Evolutionary conservation across 2,888 invertebrate species (phyloP).

Genomic region (Lycophotia porphyrea): DNA sequence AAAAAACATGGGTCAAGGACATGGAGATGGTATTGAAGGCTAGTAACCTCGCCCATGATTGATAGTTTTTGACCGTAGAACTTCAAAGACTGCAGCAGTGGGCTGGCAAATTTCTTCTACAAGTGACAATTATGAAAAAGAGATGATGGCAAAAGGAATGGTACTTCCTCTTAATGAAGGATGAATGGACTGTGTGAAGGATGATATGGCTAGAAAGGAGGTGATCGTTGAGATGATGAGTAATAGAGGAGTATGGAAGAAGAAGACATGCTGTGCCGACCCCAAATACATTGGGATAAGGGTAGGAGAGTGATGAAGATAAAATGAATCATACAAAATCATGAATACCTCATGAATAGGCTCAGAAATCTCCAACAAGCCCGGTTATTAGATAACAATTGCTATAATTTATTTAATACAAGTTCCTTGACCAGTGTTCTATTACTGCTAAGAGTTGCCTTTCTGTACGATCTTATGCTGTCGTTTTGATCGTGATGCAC

Average conservation of each 20-base stretch:
- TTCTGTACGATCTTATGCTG: constrained; percentile 32
- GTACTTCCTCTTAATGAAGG: too few relatives aligned
- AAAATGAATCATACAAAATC: background rate
- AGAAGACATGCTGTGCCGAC: too few relatives aligned
- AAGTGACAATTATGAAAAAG: background rate
- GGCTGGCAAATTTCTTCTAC: background rate
- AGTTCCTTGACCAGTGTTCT: background rate
- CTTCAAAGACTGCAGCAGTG: background rate
- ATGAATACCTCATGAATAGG: background rate
- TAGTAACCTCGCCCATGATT: background rate
- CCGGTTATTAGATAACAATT: background rate
- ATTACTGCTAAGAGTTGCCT: background rate
- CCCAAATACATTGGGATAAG: too few relatives aligned
- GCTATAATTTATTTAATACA: background rate
- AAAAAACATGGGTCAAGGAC: too few relatives aligned
- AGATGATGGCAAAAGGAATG: too few relatives aligned
- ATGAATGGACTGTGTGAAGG: too few relatives aligned
- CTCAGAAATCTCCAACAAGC: background rate
- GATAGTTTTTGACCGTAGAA: background rate
- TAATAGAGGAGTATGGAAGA: too few relatives aligned
- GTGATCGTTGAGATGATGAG: too few relatives aligned
- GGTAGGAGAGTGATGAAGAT: background rate
- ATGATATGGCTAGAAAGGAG: too few relatives aligned
- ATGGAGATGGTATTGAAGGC: background rate
- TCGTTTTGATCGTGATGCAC: constrained; percentile 71